Conservation (phyloP, 1,140 invertebrate species). For the Chrysomallon squamiferum region DNA sequence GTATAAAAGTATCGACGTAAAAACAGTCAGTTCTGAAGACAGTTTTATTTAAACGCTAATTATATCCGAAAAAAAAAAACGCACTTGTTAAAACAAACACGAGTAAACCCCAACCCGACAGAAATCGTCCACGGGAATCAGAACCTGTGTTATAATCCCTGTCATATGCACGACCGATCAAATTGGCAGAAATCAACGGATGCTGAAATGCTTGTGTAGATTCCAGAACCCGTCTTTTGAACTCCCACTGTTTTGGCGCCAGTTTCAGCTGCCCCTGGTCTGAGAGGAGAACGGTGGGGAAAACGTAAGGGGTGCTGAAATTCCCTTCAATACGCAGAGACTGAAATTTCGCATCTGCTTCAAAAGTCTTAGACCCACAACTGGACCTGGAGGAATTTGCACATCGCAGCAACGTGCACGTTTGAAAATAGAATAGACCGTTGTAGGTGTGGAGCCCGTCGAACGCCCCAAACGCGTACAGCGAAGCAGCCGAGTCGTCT, state of each 20-base stretch:
- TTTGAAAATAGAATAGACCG: constrained; percentile 50
- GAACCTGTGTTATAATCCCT: constrained; percentile 5
- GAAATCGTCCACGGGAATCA: no score
- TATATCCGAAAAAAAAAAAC: no score
- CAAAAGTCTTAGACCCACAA: constrained; percentile 30
- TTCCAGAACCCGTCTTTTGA: constrained; percentile 5
- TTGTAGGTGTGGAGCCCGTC: constrained; percentile 49
- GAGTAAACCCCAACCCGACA: no score
- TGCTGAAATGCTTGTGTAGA: neutral
- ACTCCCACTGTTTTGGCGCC: constrained; percentile 15
- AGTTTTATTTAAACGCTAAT: no score
- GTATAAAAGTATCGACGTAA: no score
- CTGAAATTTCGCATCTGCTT: constrained; percentile 29
- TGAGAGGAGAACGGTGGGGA: constrained; percentile 42
- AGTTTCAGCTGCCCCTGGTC: constrained; percentile 7
- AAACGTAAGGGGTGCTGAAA: constrained; percentile 41
- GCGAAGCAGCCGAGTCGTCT: constrained; percentile 9
- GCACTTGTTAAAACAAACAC: no score
- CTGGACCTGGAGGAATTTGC: constrained; percentile 9
- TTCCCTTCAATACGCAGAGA: constrained; percentile 29
- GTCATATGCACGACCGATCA: constrained; percentile 36
- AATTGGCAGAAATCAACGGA: constrained; percentile 28
- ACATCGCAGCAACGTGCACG: constrained; percentile 51
- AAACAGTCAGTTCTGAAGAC: no score
- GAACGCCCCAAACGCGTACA: constrained; percentile 55